phyloP scores from a whole-genome alignment of 1,140 invertebrate genomes.

The Colletes latitarsis region DNA sequence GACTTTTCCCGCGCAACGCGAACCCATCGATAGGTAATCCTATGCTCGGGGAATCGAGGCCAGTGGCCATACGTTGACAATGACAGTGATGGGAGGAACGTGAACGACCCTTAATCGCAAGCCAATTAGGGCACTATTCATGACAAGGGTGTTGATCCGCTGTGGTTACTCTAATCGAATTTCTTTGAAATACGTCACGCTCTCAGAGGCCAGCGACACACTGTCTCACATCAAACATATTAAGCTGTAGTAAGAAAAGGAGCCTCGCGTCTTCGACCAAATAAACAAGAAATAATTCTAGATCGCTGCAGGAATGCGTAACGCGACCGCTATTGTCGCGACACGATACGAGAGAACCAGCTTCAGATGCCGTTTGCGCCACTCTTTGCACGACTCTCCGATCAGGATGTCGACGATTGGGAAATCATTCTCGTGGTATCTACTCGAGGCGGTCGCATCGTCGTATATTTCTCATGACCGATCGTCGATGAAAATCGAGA shows the following conservation, averaged over 20 bases:
- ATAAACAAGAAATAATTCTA: too few species aligned
- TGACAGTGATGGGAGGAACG: constrained; percentile 52
- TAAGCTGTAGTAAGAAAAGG: too few species aligned
- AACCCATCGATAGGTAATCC: constrained; percentile 15
- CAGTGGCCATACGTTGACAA: constrained; percentile 42
- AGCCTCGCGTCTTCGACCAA: too few species aligned
- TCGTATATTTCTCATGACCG: not conserved
- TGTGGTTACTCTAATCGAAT: constrained; percentile 70
- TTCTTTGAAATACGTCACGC: constrained; percentile 49
- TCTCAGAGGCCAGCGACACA: not conserved
- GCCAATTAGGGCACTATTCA: constrained; percentile 69
- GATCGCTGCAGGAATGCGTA: too few species aligned
- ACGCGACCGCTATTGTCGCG: too few species aligned
- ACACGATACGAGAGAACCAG: too few species aligned
- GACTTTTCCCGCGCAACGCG: not conserved
- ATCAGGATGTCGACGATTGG: too few species aligned
- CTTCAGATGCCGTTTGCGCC: too few species aligned
- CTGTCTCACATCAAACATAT: too few species aligned
- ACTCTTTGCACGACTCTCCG: too few species aligned
- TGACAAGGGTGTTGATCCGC: constrained; percentile 53
- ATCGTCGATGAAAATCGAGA: not conserved
- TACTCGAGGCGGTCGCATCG: too few species aligned
- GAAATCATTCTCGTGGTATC: too few species aligned
- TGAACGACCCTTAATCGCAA: constrained; percentile 74
- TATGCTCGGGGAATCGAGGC: constrained; percentile 14